These are phyloP conservation scores for Calypte anna DNA, from an alignment of 2,113 vertebrate species.

Conservation along the genomic window DNA sequence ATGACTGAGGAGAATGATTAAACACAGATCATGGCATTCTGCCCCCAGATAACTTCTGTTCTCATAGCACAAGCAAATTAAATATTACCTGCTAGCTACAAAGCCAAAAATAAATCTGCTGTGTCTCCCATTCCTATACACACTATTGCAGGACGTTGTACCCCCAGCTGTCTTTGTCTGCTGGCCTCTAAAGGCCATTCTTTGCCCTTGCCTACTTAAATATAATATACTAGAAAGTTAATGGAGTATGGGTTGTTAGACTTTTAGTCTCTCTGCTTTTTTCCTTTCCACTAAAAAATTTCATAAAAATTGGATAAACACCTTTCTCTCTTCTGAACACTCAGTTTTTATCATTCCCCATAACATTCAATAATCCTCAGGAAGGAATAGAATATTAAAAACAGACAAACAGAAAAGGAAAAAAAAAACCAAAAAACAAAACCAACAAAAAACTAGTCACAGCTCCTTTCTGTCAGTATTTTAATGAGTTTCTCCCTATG, in stretches of 20 bases:
- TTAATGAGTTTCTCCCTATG: background rate
- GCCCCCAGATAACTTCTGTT: background rate
- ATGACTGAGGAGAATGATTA: background rate
- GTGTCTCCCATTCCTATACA: background rate
- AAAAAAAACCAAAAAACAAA: background rate
- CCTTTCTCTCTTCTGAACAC: background rate
- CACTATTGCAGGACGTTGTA: background rate
- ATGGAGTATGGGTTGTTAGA: background rate
- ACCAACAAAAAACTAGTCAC: background rate
- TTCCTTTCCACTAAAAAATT: background rate
- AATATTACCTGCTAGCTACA: background rate
- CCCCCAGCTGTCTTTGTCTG: background rate
- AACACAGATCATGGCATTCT: background rate
- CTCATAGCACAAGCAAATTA: background rate
- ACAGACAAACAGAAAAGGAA: background rate
- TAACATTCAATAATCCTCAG: background rate
- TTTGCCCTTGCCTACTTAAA: background rate
- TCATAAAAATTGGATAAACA: background rate
- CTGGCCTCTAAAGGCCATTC: background rate
- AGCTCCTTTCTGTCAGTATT: background rate
- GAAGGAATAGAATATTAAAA: background rate
- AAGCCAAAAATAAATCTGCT: conserved; percentile 37
- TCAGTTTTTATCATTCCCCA: background rate
- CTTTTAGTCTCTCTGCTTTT: background rate
- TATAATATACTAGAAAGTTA: background rate